Evolutionary conservation across 2,113 vertebrate genomes (phyloP).

Genomic region (Lamprologus sp.): DNA sequence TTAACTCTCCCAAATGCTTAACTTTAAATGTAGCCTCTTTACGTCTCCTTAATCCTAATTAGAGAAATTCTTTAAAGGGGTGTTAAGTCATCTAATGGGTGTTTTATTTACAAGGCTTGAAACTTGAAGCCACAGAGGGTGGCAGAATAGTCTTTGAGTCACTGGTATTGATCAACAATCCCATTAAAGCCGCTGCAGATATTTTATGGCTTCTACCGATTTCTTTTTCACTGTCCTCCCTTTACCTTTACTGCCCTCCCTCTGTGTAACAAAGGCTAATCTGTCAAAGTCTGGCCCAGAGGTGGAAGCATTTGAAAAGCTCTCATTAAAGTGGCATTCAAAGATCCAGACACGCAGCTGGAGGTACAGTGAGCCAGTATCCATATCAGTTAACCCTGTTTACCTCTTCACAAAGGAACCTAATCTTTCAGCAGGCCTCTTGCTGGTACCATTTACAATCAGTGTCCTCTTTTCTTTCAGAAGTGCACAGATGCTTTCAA

Average conservation of each 20-base stretch:
- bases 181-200: slow-evolving; percentile 10
- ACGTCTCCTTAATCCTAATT: slow-evolving; percentile 6
- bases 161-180: slow-evolving; percentile 9
- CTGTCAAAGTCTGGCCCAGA: background rate
- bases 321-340: background rate
- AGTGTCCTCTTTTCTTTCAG: background rate
- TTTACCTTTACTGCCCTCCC: background rate
- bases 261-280: background rate
- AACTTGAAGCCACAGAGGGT: slow-evolving; percentile 21
- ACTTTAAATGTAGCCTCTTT: background rate
- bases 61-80: background rate
- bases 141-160: slow-evolving; percentile 13
- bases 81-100: slow-evolving; percentile 12
- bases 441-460: background rate
- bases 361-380: background rate
- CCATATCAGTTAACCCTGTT: slow-evolving; percentile 13
- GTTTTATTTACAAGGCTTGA: slow-evolving; percentile 33
- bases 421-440: background rate
- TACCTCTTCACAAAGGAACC: background rate
- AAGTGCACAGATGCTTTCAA: background rate
- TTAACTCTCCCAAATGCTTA: background rate
- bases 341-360: background rate
- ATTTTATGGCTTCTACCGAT: background rate
- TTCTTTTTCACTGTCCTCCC: background rate
- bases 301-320: background rate